Conservation (phyloP, 2,113 vertebrate genomes). For the Chinchilla lanigera region DNA sequence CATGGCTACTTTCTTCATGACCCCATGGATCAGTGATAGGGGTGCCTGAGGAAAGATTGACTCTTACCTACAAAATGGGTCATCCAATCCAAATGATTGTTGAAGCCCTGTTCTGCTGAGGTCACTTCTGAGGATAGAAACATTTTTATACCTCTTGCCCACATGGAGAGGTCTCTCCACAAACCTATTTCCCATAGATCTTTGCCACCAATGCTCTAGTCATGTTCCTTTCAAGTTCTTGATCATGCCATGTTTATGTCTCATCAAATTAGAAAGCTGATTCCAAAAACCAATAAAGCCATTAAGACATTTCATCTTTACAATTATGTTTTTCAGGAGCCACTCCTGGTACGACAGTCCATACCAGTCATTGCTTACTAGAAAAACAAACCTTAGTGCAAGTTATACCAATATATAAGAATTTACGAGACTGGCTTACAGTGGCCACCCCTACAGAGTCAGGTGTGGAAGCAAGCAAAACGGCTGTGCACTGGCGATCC, state of each 20-base stretch:
- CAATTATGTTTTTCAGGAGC: neutral
- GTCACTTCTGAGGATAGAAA: neutral
- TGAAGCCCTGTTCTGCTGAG: neutral
- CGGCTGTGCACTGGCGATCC: neutral
- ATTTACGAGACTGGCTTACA: neutral
- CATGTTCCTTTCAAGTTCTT: neutral
- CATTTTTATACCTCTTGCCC: neutral
- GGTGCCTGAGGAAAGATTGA: neutral
- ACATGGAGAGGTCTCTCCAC: neutral
- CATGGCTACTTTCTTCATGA: neutral
- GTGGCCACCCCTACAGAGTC: neutral
- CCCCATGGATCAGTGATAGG: neutral
- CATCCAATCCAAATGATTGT: neutral
- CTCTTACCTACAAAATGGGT: neutral
- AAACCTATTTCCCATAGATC: neutral
- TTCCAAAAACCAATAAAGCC: neutral
- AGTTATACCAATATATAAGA: neutral
- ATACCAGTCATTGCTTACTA: neutral
- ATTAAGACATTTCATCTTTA: neutral
- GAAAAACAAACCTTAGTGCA: neutral
- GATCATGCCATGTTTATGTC: neutral
- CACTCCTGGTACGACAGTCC: neutral
- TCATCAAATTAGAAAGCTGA: neutral
- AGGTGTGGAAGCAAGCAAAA: neutral
- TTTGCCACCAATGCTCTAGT: neutral